Conservation (phyloP, 2,888 invertebrate genomes). For the Allygus modestus region DNA sequence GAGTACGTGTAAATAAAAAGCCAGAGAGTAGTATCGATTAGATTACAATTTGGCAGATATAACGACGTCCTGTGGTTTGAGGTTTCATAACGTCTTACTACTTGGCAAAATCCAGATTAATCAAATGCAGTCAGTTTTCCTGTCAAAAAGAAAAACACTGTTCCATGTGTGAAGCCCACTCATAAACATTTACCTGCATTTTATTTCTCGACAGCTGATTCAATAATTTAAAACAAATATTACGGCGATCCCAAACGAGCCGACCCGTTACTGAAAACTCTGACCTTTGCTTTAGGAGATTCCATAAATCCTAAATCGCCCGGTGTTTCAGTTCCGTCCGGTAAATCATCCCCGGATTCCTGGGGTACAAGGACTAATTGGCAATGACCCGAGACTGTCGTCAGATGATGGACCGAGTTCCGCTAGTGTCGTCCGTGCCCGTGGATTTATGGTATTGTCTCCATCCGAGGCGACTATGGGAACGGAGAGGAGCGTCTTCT, state of each 20-base stretch:
- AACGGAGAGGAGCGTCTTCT: neutral
- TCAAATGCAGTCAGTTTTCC: no score
- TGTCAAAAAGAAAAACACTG: no score
- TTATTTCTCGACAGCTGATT: no score
- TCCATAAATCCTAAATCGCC: constrained; percentile 10
- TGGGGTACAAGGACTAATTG: constrained; percentile 35
- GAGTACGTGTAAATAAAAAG: no score
- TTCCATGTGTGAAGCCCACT: no score
- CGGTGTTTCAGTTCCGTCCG: neutral
- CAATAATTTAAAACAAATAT: no score
- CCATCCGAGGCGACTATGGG: neutral
- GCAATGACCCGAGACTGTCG: constrained; percentile 9
- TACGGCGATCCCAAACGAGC: neutral
- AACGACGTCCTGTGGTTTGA: no score
- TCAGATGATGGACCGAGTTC: constrained; percentile 9
- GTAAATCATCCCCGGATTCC: constrained; percentile 34
- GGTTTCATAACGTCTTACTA: no score
- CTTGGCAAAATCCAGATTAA: no score
- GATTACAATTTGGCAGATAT: no score
- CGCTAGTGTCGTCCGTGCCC: neutral
- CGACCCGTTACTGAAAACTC: neutral
- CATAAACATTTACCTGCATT: no score
- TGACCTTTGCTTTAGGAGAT: neutral
- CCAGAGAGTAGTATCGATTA: no score
- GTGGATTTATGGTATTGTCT: constrained; percentile 39